Base-by-base conservation (phyloP, 2,888 invertebrate genomes). In the Tortricodes alternella region DNA sequence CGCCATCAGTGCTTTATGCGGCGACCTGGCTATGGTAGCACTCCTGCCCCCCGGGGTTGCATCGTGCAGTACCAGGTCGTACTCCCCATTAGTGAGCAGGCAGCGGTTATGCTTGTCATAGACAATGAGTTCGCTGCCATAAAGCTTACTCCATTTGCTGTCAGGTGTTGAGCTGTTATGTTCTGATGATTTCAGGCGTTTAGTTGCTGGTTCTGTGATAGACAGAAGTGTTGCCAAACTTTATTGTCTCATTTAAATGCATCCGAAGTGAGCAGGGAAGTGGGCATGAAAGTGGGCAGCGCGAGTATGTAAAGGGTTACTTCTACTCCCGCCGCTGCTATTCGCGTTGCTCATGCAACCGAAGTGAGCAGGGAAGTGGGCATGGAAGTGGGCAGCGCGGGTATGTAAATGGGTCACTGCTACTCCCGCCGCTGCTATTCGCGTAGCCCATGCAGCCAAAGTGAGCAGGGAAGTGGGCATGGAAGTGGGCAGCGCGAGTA, bases 21-120 rank as follows among this genome's bases (percentile, higher is more conserved):
- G 91, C 15, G 90, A 90, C 46, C 86, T 70, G 0, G 87, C 83
- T 37, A 91, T 83, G 5, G 85, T 85, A 1, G 85, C 82, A 59
- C 85, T 83, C 1, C 77, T 66, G 0, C 83, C 95, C n/a, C 95
- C 94, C 8, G 95, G 95, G 1, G 94, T 92, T 27, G 95, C 92
- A 69, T 97, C 96, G 71, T 96, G 95, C 61, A 98, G 86, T 46
- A 95, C 94, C 56, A 98, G 89, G 77, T 98, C 97, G 82, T 98
- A 98, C 77, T 97, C 96, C 2, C 98, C 98, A 66, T 97, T 96
- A 0, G 95, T 95, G 46, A 97, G 91, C 52, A 97, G 92, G 76
- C 97, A 97, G 11, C 96, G 93, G 74, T 95, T 96, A 71, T 96
- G 95, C 77, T 97, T 97, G 80, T 98, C 98, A 75, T 96, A 98